phyloP scores from a whole-genome alignment of 1,140 invertebrate species.

The Drosophila saltans region DNA sequence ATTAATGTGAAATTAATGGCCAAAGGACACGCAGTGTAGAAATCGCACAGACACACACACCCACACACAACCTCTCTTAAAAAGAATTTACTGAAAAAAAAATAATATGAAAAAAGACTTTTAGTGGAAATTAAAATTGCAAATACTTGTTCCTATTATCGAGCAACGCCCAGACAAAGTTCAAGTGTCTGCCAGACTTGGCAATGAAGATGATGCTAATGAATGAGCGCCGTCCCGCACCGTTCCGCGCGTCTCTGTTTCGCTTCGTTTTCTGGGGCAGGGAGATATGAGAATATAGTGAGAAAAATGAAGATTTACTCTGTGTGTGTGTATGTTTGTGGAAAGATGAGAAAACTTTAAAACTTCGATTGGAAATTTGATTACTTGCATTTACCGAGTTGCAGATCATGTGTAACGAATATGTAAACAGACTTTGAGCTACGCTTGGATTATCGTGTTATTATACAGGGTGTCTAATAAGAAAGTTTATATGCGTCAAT shows the following conservation, averaged over 20 bases:
- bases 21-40: conserved; percentile 41
- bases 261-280: no score
- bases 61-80: not conserved
- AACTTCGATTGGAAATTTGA: not conserved
- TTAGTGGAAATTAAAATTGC: conserved; percentile 32
- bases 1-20: conserved; percentile 58
- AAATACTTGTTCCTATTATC: conserved; percentile 33
- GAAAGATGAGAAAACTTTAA: not conserved
- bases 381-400: not conserved
- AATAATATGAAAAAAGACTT: conserved; percentile 1
- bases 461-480: no score
- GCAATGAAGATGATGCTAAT: conserved; percentile 51
- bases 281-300: not conserved
- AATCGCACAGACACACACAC: not conserved
- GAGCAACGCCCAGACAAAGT: conserved; percentile 38
- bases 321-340: no score
- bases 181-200: conserved; percentile 45
- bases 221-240: not conserved
- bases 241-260: not conserved
- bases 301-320: not conserved
- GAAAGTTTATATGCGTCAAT: no score
- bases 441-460: no score
- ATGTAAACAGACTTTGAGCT: not conserved
- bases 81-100: not conserved
- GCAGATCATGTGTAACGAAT: conserved; percentile 2